Evolutionary conservation across 2,888 invertebrate genomes (phyloP).

Genomic region (Tholera decimalis): DNA sequence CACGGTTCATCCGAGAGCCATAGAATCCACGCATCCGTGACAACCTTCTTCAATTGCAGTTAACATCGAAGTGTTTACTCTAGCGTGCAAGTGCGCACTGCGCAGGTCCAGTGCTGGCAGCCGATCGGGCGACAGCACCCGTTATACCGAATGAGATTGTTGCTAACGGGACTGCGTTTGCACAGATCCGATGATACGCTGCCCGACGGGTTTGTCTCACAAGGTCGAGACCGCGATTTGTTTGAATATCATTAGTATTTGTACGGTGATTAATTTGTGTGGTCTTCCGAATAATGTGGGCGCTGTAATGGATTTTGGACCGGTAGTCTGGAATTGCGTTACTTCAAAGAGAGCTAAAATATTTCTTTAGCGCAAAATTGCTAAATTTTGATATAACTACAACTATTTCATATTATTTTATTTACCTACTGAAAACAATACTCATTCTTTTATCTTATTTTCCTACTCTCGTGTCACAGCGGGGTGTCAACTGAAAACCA

Average conservation of each 20-base stretch:
- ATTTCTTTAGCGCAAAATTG: no score
- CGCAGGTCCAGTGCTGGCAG: constrained; percentile 59
- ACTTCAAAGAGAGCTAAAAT: neutral
- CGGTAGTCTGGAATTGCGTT: neutral
- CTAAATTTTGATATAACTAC: no score
- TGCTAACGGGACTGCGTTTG: constrained; percentile 78
- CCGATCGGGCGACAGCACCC: constrained; percentile 70
- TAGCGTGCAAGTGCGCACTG: constrained; percentile 61
- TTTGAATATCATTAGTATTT: constrained; percentile 63
- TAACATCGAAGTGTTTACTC: constrained; percentile 65
- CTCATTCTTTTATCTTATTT: no score
- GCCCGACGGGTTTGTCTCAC: constrained; percentile 61
- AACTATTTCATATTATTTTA: no score
- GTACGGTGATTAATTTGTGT: constrained; percentile 33
- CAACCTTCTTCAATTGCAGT: constrained; percentile 49
- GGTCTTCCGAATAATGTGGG: constrained; percentile 3
- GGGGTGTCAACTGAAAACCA: no score
- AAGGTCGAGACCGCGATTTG: constrained; percentile 65
- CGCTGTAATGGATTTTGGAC: constrained; percentile 10
- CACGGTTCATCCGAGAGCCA: constrained; percentile 39
- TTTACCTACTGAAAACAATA: no score
- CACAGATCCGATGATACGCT: constrained; percentile 60
- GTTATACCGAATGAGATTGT: constrained; percentile 79
- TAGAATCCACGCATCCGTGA: constrained; percentile 49
- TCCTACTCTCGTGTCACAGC: no score